Conservation (phyloP, 2,113 vertebrate species). For the Poicephalus gulielmi region DNA sequence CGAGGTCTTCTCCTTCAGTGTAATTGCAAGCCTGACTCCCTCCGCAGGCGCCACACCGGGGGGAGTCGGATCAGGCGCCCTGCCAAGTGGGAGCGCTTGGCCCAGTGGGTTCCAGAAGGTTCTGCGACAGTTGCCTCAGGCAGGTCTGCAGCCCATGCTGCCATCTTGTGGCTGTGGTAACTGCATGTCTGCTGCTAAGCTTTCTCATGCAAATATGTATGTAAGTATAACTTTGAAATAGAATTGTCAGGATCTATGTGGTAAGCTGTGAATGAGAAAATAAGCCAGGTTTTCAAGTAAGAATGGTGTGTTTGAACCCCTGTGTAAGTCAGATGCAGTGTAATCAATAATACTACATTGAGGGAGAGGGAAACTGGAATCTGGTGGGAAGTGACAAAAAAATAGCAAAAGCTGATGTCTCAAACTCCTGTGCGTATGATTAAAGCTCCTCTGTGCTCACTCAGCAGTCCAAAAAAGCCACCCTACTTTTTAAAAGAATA, state of each 20-base stretch:
- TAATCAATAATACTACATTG: not conserved
- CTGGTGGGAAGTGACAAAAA: not conserved
- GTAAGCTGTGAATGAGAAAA: not conserved
- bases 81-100: too few species aligned
- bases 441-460: not conserved
- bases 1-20: not conserved
- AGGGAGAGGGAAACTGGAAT: not conserved
- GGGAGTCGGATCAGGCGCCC: not conserved
- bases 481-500: not conserved
- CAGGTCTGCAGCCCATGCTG: accelerated
- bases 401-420: not conserved
- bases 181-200: accelerated
- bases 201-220: accelerated
- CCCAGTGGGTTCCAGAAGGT: accelerated
- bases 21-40: accelerated
- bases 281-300: accelerated
- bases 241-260: accelerated
- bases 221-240: accelerated
- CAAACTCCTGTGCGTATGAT: too few species aligned
- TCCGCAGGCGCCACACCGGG: too few species aligned
- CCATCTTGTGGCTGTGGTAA: not conserved
- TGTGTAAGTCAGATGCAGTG: not conserved
- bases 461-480: not conserved
- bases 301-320: accelerated
- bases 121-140: not conserved